phyloP scores from a whole-genome alignment of 2,113 vertebrate species.

The Ophthalmolycus amberensis region DNA sequence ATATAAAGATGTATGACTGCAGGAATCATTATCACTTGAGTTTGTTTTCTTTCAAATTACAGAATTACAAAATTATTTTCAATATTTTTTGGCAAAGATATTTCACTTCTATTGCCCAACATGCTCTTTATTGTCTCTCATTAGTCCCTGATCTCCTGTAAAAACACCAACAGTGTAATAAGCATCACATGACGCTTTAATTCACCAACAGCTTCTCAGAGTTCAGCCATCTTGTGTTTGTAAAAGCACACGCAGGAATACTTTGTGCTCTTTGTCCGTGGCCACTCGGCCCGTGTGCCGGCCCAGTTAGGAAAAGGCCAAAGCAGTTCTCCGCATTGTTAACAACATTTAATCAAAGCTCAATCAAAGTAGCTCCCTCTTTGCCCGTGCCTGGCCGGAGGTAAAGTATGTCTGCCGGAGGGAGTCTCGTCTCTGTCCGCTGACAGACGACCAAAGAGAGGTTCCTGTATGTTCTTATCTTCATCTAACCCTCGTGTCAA shows the following conservation, averaged over 20 bases:
- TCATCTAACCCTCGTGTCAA: slow-evolving; percentile 83
- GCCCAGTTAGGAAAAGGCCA: slow-evolving; percentile 49
- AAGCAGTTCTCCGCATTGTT: slow-evolving; percentile 78
- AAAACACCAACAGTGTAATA: background rate
- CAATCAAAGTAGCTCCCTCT: slow-evolving; percentile 85
- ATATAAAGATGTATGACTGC: background rate
- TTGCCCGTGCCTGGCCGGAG: slow-evolving; percentile 78
- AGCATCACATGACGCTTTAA: background rate
- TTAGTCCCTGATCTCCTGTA: background rate
- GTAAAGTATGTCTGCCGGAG: slow-evolving; percentile 82
- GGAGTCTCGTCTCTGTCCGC: slow-evolving; percentile 69
- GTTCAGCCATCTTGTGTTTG: slow-evolving; percentile 35
- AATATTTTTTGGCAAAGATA: background rate
- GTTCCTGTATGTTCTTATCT: slow-evolving; percentile 87
- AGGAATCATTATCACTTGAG: background rate
- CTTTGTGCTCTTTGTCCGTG: slow-evolving; percentile 47
- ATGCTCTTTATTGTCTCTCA: background rate
- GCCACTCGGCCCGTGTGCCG: slow-evolving; percentile 29
- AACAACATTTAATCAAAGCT: slow-evolving; percentile 87
- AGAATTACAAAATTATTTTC: background rate
- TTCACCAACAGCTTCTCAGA: slow-evolving; percentile 40
- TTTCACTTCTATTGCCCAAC: background rate
- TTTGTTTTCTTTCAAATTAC: slow-evolving; percentile 15
- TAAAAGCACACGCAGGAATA: slow-evolving; percentile 6
- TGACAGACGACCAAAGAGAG: slow-evolving; percentile 83